Base-by-base conservation (phyloP, 2,888 invertebrate genomes). In the Drosophila cracens region DNA sequence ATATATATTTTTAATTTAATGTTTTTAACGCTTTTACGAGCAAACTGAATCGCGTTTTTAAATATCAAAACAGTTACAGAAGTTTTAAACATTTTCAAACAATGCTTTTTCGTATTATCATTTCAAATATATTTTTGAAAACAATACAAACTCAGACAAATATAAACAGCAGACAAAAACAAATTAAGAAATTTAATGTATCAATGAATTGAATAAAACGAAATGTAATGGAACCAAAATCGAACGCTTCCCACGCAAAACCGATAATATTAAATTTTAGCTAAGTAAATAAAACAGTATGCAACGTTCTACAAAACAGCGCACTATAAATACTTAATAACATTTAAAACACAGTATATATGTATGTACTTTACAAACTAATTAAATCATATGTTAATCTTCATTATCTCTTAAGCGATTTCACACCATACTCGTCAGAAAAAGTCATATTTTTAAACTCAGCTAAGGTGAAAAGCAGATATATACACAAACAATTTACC, bases 211-310 rank as follows among this genome's bases (percentile, higher is more conserved):
- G 76, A 76, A 75, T 74, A 57, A 69, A 78, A 85, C 83, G 89
- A 89, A 87, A 91, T 89, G 81, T 90, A 90, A 91, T 89, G 91
- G 91, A 91, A 91, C 91, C 91, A 91, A 91, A 91, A 91, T 92
- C 91, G 91, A 91, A 91, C 91, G 91, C 91, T 91, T 91, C 91
- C 92, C 91, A 92, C 91, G 90, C 89, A 91, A 85, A 91, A 78
- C 85, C 85, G 85, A 91, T 91, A 91, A 91, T 91, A 90, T 86
- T 81, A 78, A 85, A 87, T 79, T 84, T 87, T 89, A 85, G 78
- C 78, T 73, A 73, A 74, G 66, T 77, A 73, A 76, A 75, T 48
- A 49, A 67, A 59, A 54, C 25, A 49, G 34, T 48, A 62, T 70
- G 62, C 57, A 64, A 58, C 52, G 56, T 64, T 64, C 25, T 33